A percentile compares a stretch with the other conserved stretches of the same genome.
These are phyloP conservation scores for Pampusana beccarii DNA, from an alignment of 2,113 vertebrate genomes.

Conservation along the genomic window DNA sequence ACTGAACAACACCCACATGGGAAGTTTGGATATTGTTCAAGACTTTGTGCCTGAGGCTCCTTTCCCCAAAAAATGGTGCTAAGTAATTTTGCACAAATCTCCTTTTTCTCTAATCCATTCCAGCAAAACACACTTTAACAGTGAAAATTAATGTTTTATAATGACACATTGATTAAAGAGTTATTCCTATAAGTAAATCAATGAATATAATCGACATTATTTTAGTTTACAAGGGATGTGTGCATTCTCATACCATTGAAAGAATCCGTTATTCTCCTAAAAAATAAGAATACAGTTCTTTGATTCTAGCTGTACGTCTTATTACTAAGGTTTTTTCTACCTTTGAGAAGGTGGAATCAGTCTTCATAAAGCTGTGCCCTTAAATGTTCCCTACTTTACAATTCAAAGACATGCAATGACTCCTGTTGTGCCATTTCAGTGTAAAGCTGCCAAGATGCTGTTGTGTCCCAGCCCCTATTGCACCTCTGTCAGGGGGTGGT, in stretches of 20 bases:
- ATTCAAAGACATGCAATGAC: background rate
- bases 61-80: background rate
- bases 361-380: background rate
- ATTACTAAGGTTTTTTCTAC: background rate
- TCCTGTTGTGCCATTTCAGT: background rate
- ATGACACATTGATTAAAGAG: background rate
- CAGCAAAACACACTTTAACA: background rate
- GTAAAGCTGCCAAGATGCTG: background rate
- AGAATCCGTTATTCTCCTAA: background rate
- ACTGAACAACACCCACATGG: background rate
- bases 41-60: background rate
- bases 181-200: background rate
- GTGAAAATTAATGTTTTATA: background rate
- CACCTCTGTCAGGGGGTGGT: background rate
- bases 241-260: background rate
- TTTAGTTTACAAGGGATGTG: background rate
- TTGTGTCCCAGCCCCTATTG: background rate
- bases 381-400: background rate
- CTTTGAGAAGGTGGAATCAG: background rate
- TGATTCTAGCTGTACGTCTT: background rate
- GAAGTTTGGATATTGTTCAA: background rate
- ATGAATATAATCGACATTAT: background rate
- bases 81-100: background rate
- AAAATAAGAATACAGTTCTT: background rate
- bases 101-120: background rate